Conservation (phyloP, 2,888 invertebrate species). For the Drosophila borborema region DNA sequence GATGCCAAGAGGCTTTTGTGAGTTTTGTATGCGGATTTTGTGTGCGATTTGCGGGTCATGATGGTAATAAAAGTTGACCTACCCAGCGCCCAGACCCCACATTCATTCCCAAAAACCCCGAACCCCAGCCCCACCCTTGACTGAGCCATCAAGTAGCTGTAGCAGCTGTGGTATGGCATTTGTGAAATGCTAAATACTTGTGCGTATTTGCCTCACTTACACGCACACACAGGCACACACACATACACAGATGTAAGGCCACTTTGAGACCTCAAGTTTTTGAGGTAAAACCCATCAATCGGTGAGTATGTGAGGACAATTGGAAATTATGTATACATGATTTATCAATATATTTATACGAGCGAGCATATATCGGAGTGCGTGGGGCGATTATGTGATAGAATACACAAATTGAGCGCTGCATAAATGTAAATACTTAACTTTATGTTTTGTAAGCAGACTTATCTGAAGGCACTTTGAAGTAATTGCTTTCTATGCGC, state of each 20-base stretch:
- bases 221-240: background rate
- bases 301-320: constrained; percentile 12
- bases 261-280: constrained; percentile 8
- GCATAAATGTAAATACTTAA: constrained; percentile 2
- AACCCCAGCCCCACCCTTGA: background rate
- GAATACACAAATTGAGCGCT: background rate
- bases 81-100: background rate
- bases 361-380: background rate
- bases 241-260: background rate
- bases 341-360: constrained; percentile 2
- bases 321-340: constrained; percentile 10
- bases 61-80: constrained; percentile 65
- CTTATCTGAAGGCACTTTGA: background rate
- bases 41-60: constrained; percentile 69
- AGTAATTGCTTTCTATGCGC: background rate
- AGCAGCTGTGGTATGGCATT: constrained; percentile 47
- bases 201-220: constrained; percentile 26
- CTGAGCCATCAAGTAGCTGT: constrained; percentile 29
- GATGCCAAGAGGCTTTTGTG: constrained; percentile 60
- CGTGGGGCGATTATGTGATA: background rate
- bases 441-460: background rate
- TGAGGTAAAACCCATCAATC: constrained; percentile 17
- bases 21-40: constrained; percentile 65
- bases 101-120: no score
- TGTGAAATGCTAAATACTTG: constrained; percentile 29